Evolutionary conservation across 2,797 vertebrate species (phyloP).

Genomic region (Tinamus major): DNA sequence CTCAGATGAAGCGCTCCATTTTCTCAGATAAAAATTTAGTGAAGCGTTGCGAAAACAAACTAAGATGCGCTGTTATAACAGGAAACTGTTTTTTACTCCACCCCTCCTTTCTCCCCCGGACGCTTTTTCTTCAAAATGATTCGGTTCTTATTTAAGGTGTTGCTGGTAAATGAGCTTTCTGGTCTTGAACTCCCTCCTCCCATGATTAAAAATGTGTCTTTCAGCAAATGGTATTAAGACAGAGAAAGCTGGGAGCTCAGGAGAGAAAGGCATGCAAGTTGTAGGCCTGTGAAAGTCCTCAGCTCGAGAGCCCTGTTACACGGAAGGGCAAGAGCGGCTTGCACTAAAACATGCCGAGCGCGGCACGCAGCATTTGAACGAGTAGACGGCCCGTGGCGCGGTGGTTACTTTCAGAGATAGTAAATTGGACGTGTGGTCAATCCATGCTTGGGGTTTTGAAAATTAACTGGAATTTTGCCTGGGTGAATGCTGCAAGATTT

Average conservation of each 20-base stretch:
- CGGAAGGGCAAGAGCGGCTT: not conserved
- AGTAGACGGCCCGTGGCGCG: not conserved
- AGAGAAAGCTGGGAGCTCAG: not conserved
- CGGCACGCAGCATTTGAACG: not conserved
- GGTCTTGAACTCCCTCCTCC: not conserved
- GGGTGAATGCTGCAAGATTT: rapidly evolving
- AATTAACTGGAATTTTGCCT: not conserved
- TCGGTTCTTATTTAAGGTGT: not conserved
- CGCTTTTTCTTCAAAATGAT: not conserved
- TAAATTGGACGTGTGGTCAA: rapidly evolving
- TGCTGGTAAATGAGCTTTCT: constrained; percentile 12
- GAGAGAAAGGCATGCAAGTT: not conserved
- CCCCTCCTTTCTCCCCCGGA: not conserved
- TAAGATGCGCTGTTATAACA: not conserved
- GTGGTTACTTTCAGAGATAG: not conserved
- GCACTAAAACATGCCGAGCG: not conserved
- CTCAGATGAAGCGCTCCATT: not conserved
- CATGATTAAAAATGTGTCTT: not conserved
- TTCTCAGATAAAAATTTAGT: not conserved
- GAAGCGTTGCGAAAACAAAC: not conserved
- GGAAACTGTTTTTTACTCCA: not conserved
- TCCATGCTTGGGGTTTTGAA: not conserved
- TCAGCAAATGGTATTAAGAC: rapidly evolving
- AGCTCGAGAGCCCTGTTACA: not conserved
- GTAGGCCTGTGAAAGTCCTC: not conserved